A percentile compares a stretch with the other conserved stretches of the same genome.
Evolutionary conservation across 92 coral and sea anemone genomes (phyloP).

Genomic region (Scolanthus callimorphus): DNA sequence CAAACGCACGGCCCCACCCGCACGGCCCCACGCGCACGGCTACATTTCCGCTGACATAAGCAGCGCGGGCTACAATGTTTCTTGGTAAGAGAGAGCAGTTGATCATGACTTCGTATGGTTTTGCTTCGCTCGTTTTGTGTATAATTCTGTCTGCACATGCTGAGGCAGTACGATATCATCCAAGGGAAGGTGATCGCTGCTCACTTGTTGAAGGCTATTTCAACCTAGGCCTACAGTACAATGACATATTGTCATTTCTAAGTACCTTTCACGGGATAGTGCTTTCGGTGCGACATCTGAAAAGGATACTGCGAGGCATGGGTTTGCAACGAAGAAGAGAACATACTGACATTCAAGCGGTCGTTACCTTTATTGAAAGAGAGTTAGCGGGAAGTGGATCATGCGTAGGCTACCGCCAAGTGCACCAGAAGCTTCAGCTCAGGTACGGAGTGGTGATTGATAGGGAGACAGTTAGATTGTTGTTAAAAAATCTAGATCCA

Average conservation of each 20-base stretch:
- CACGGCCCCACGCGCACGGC: too few relatives aligned
- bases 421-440: constrained; percentile 28
- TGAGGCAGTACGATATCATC: constrained; percentile 10
- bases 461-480: constrained; percentile 11
- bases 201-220: constrained; percentile 12
- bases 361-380: constrained; percentile 8
- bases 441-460: constrained; percentile 8
- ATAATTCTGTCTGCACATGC: neutral
- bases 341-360: constrained; percentile 19
- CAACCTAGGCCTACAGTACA: constrained; percentile 26
- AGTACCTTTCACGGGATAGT: constrained; percentile 22
- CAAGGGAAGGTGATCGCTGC: neutral
- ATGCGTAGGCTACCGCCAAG: constrained; percentile 33
- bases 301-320: constrained; percentile 12
- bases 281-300: constrained; percentile 28
- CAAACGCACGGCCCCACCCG: too few relatives aligned
- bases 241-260: constrained; percentile 30
- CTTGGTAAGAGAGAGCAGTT: too few relatives aligned
- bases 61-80: neutral
- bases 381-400: constrained; percentile 18
- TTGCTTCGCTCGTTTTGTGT: neutral
- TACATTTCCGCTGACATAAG: constrained; percentile 8
- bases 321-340: constrained; percentile 26
- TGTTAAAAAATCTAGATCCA: constrained; percentile 15
- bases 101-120: neutral